Base-by-base conservation (phyloP, 2,113 vertebrate species). In the Antigone vipio region DNA sequence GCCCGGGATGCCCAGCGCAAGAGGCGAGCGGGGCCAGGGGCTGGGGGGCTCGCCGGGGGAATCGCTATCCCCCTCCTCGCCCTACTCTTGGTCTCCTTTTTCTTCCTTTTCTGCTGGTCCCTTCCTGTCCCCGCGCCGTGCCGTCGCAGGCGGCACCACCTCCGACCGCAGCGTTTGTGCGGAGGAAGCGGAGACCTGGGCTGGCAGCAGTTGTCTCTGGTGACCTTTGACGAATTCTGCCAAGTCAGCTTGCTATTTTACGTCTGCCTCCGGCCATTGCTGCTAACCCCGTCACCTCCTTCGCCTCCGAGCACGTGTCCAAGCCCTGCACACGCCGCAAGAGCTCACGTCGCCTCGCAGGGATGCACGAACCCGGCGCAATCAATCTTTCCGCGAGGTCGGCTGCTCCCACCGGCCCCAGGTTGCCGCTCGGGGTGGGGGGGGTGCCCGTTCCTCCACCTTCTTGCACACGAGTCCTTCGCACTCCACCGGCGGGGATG, bases 241-340 rank as follows among this genome's bases (percentile, higher is more conserved):
- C 44, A 13, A 9, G 42, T 26, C 59, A 17, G 9, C 50, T 66
- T 12, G 4, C 35, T 30, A 3, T 29, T 38, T 34, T 38, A 3
- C 6, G 9, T 5, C 55, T 42, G 63, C 56, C 49, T 24, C 63
- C 29, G 47, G 34, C 29, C 53, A 1, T 6, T n/a, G 68, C n/a
- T 27, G 24, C n/a, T 23, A 2, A 20, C 27, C 4, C 9, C 32
- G 29, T 44, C 75, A 59, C 34, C 76, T 62, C 42, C 14, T 27
- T 9, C 0, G 0, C 40, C 42, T 13, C 32, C 4, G 0, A 80
- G 29, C 29, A 12, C 2, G 0, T 9, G 13, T 5, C 52, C 58
- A 4, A 15, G 38, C 24, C 45, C 60, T n/a, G 59, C 42, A 8
- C 2, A 5, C 2, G 50, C 44, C 52, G 89, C 74, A 35, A 20